A percentile compares a stretch with the other conserved stretches of the same genome.
phyloP scores from a whole-genome alignment of 2,113 vertebrate species.

The Ptychochromis oligacanthus region DNA sequence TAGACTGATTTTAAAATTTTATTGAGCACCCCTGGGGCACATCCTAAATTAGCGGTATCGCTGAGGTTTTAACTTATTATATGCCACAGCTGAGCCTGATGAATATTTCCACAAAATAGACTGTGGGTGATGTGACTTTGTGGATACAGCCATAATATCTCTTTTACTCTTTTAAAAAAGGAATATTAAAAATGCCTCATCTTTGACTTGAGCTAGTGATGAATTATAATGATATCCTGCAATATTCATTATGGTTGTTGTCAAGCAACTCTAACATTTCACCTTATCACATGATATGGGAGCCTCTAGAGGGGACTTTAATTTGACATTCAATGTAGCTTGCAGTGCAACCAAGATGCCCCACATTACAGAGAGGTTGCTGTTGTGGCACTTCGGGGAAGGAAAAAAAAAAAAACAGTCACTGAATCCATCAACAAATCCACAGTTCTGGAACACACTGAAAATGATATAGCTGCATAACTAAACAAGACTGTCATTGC shows the following conservation, averaged over 20 bases:
- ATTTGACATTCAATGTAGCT: conserved; percentile 4
- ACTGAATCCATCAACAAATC: not conserved
- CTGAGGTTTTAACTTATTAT: conserved; percentile 39
- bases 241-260: conserved; percentile 12
- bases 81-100: conserved; percentile 3
- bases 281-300: not conserved
- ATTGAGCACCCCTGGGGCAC: conserved; percentile 42
- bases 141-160: not conserved
- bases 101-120: not conserved
- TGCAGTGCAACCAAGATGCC: not conserved
- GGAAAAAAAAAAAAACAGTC: not conserved
- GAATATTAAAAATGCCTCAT: not conserved
- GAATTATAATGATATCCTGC: not conserved
- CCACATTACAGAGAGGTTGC: not conserved
- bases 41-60: conserved; percentile 38
- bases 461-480: not conserved
- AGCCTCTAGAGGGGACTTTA: not conserved
- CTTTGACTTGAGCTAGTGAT: not conserved
- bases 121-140: not conserved
- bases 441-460: not conserved
- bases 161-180: not conserved
- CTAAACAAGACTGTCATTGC: not conserved
- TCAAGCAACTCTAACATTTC: not conserved
- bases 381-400: not conserved
- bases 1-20: conserved; percentile 44